Conservation (phyloP, 1,140 invertebrate species). For the silkworm (Bombyx mori) region ASM3026992v2 NC_085115.1:5342501-5343000, state of each 20-base stretch:
- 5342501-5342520: too few relatives aligned
- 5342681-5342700: constrained; percentile 28
- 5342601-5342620: too few relatives aligned
- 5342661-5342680: constrained; percentile 3
- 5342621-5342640: background rate
- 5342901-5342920: constrained; percentile 8
- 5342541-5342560: too few relatives aligned
- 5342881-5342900: constrained; percentile 17
- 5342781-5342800: background rate
- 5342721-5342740: constrained; percentile 31
- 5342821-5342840: constrained; percentile 15
- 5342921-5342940: constrained; percentile 29
- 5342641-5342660: constrained; percentile 10
- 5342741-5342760: constrained; percentile 28
- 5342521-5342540: too few relatives aligned
- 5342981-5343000: constrained; percentile 18
- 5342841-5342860: constrained; percentile 10
- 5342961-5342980: constrained; percentile 18
- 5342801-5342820: background rate
- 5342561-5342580: too few relatives aligned
- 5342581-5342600: too few relatives aligned
- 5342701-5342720: constrained; percentile 40
- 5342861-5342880: constrained; percentile 15
- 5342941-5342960: constrained; percentile 11
- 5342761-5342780: constrained; percentile 14